Evolutionary conservation across 64 coral and sea anemone species (phyloP).

Genomic region (Dendronephthya gigantea): DNA sequence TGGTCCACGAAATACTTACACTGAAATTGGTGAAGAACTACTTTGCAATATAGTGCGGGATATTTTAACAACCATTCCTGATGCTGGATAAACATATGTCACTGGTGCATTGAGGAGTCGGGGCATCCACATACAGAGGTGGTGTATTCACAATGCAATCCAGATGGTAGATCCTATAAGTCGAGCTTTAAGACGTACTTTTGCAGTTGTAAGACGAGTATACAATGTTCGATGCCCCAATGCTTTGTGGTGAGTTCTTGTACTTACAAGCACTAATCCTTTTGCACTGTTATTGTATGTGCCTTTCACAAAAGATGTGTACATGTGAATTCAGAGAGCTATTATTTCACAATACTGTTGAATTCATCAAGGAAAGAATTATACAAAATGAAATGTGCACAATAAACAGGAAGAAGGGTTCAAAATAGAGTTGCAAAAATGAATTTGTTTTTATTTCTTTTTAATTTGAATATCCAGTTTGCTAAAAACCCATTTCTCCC

Average conservation of each 20-base stretch:
- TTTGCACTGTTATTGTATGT: no score
- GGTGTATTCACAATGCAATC: slow-evolving; percentile 11
- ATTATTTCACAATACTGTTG: no score
- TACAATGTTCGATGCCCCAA: not conserved
- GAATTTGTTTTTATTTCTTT: no score
- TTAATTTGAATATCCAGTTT: no score
- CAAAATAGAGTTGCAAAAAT: no score
- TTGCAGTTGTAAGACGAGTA: slow-evolving; percentile 23
- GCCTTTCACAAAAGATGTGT: no score
- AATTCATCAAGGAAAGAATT: no score
- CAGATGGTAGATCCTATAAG: slow-evolving; percentile 43
- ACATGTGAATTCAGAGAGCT: no score
- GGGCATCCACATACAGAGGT: slow-evolving; percentile 23
- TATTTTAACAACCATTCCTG: slow-evolving; percentile 17
- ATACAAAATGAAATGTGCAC: no score
- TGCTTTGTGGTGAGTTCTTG: not conserved
- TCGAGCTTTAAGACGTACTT: slow-evolving; percentile 29
- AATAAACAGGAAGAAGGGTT: no score
- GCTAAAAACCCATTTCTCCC: no score
- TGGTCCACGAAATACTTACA: slow-evolving; percentile 27
- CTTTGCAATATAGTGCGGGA: slow-evolving; percentile 25
- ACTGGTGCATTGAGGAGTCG: slow-evolving; percentile 39
- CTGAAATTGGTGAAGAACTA: not conserved
- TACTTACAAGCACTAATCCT: no score
- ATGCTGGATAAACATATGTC: slow-evolving; percentile 29